A percentile compares a stretch with the other conserved stretches of the same genome.
phyloP scores from a whole-genome alignment of 2,797 vertebrate genomes.

The Trachops cirrhosus region DNA sequence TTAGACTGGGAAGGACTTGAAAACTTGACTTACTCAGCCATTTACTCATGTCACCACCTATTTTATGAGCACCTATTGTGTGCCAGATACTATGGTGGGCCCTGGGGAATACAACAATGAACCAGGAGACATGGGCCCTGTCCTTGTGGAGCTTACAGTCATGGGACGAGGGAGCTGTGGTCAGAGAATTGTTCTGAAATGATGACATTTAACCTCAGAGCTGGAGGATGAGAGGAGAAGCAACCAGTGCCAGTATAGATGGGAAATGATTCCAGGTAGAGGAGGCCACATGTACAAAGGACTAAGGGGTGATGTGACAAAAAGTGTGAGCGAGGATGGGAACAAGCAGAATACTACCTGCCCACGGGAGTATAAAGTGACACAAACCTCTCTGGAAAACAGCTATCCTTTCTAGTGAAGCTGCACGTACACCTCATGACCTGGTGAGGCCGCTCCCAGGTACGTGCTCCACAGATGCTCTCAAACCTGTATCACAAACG shows the following conservation, averaged over 20 bases:
- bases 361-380: not conserved
- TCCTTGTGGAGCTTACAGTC: not conserved
- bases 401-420: not conserved
- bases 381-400: not conserved
- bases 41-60: not conserved
- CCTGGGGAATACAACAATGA: not conserved
- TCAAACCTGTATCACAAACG: not conserved
- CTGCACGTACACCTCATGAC: too few species aligned
- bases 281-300: not conserved
- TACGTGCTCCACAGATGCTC: not conserved
- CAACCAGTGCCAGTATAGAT: not conserved
- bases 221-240: not conserved
- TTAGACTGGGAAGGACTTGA: not conserved
- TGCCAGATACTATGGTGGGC: not conserved
- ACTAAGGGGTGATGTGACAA: not conserved
- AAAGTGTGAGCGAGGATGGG: not conserved
- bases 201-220: not conserved
- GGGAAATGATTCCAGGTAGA: not conserved
- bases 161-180: not conserved
- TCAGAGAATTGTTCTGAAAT: not conserved
- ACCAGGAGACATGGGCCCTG: not conserved
- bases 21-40: not conserved
- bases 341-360: not conserved
- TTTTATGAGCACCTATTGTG: not conserved
- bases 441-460: not conserved